Evolutionary conservation across 2,797 vertebrate genomes (phyloP), one percentile per base, ranked within the genome.

Genomic region (Pampus argenteus): DNA sequence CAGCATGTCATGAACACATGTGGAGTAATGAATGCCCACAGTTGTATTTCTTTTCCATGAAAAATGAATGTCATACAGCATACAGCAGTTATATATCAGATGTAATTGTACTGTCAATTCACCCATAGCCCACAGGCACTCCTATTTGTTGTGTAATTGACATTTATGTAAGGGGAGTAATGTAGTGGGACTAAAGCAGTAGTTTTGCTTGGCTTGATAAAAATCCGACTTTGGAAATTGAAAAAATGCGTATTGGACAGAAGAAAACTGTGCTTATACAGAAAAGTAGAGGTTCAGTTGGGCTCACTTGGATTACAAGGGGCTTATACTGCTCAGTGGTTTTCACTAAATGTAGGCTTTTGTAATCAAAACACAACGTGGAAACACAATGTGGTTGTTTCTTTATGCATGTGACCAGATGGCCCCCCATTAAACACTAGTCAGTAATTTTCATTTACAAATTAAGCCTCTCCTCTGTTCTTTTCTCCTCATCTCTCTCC

Each of bases 141-240:
- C 59, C 49, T 69, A 63, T 88, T 87, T 90, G 77, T 88, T 80
- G 78, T 76, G 78, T 71, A 62, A 67, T 54, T 87, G 86, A 88
- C 86, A 91, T 91, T 91, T 89, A 77, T 84, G 79, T 71, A 63
- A 71, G 38, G 61, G 61, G 58, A 68, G 49, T 78, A 89, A 89
- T 89, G 84, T 72, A 63, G 50, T 75, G 78, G 69, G 88, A 86
- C 85, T 74, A 76, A 83, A 72, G 69, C 36, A 62, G 64, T 65
- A 44, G 84, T 90, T 79, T 75, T 86, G 59, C 77, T 74, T 47
- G 52, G 26, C 66, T 86, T 25, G 20, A 61, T 38, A 45, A 66
- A 79, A 75, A 70, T 49, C 22, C 29, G 64, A 64, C 79, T 78
- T 48, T 56, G 48, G 49, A 70, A 81, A 84, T 50, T 44, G 69